These are phyloP conservation scores for Platalea minor DNA, from an alignment of 2,797 vertebrate species.

Conservation along the genomic window DNA sequence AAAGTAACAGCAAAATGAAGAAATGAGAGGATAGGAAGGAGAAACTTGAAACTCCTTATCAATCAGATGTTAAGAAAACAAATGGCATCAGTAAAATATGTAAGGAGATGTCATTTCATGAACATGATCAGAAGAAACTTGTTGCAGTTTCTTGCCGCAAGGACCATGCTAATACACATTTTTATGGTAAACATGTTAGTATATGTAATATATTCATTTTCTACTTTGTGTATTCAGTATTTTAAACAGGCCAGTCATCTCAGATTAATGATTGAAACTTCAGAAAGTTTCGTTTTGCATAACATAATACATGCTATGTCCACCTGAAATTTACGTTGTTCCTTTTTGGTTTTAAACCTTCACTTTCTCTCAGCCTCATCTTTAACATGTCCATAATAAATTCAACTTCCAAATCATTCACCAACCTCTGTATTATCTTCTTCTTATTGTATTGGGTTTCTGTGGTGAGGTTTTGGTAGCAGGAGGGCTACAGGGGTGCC, in stretches of 20 bases:
- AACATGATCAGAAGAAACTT: background rate
- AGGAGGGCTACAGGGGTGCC: too few species aligned
- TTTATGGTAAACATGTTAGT: background rate
- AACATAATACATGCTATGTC: background rate
- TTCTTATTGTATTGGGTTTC: background rate
- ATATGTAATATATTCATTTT: background rate
- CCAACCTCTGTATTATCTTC: background rate
- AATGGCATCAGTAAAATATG: background rate
- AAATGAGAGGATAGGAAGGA: background rate
- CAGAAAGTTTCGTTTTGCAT: background rate
- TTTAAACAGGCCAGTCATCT: background rate
- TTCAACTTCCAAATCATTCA: background rate
- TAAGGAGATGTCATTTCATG: background rate
- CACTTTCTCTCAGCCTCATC: background rate
- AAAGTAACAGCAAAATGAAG: background rate
- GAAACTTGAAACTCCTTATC: background rate
- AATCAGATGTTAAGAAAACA: background rate
- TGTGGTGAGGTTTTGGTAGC: background rate
- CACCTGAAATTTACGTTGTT: too few species aligned
- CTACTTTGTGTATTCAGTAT: background rate
- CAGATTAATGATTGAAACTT: background rate
- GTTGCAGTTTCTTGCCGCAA: background rate
- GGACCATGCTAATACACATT: background rate
- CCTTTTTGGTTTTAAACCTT: background rate
- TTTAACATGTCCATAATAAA: background rate